Percentiles rank a stretch among this genome's conserved stretches.
phyloP scores from a whole-genome alignment of 1,140 invertebrate genomes.

The Lepidurus arcticus region DNA sequence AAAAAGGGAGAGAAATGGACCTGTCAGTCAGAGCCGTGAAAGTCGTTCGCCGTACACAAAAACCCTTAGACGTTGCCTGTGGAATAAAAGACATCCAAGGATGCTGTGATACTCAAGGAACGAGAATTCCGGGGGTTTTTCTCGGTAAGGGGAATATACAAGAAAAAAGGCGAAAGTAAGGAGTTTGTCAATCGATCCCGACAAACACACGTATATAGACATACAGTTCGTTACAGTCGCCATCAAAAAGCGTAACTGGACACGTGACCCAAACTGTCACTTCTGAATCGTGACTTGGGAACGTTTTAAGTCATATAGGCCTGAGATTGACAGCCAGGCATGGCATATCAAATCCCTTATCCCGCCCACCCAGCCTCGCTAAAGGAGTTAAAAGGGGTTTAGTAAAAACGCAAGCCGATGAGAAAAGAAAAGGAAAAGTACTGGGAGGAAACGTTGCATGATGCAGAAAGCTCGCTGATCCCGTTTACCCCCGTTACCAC shows the following conservation, averaged over 20 bases:
- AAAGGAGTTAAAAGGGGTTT: neutral
- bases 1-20: constrained; percentile 9
- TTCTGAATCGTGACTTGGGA: neutral
- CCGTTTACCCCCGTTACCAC: neutral
- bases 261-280: neutral
- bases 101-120: too few relatives aligned
- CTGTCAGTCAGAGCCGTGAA: neutral
- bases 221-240: neutral
- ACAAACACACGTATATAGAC: neutral
- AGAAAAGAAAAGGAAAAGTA: too few relatives aligned
- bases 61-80: too few relatives aligned
- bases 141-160: neutral
- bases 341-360: neutral
- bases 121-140: too few relatives aligned
- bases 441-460: too few relatives aligned
- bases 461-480: too few relatives aligned
- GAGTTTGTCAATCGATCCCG: neutral
- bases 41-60: neutral
- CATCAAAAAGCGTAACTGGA: neutral
- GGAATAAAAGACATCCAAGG: too few relatives aligned
- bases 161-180: neutral
- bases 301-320: neutral
- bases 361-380: neutral
- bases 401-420: too few relatives aligned
- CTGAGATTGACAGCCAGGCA: neutral